Evolutionary conservation across 2,113 vertebrate genomes (phyloP), one percentile per base, ranked within the genome.

Genomic region (Notothenia rossii): DNA sequence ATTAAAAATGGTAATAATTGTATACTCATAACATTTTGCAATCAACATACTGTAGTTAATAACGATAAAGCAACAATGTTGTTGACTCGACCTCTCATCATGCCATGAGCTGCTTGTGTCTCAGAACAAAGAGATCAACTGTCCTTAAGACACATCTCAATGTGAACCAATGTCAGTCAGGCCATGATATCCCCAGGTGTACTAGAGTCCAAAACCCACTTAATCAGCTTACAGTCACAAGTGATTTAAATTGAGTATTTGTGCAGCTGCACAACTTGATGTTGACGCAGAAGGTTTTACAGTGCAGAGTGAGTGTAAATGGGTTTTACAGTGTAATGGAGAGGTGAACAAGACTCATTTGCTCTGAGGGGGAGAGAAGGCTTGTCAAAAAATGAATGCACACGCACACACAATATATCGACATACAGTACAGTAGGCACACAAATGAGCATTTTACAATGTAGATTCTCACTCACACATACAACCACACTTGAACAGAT

Each of bases 191-290:
- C 64, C 76, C 65, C 33, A 18, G 40, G 50, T 72, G 63, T 51
- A 18, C 66, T 3, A 22, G 56, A 58, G 55, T 54, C 70, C n/a
- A 51, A 73, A 85, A 81, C 77, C 46, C 74, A 78, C 72, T 86
- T 77, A 68, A 85, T 87, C 85, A 86, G 77, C 79, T 75, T 65
- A 81, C 2, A 49, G 71, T 88, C 56, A 49, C 68, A 79, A 69
- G 78, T 70, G 74, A 79, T 89, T 84, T 67, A 73, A 72, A 72
- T 9, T n/a, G 48, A 70, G 59, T 88, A 75, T 85, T 86, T 88
- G 49, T 89, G 77, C 89, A 90, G 88, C 89, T 90, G 89, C 70
- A 68, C 36, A 55, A 45, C 55, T 83, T 75, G 69, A 84, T 82
- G 60, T 73, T 69, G 50, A 83, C 77, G 45, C 65, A 77, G 79